These are phyloP conservation scores for Muscina levida DNA, from an alignment of 2,888 invertebrate genomes.

Conservation along the genomic window DNA sequence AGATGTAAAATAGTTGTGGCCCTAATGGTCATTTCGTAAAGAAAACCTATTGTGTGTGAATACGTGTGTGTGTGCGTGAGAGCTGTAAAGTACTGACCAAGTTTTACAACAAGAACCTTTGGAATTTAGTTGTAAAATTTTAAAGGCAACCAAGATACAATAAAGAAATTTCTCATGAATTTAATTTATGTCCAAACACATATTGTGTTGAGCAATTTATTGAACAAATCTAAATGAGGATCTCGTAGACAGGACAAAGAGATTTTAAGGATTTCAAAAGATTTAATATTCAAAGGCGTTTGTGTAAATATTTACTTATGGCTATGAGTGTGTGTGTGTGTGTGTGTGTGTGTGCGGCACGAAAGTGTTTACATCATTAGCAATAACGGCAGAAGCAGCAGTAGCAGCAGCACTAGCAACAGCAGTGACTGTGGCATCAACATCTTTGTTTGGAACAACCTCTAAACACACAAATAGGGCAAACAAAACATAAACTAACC, in stretches of 20 bases:
- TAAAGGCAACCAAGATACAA: neutral
- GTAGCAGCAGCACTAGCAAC: constrained; percentile 9
- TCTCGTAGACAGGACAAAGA: too few species aligned
- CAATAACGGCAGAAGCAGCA: too few species aligned
- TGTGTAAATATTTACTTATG: too few species aligned
- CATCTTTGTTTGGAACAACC: constrained; percentile 27
- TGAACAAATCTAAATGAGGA: too few species aligned
- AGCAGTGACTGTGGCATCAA: neutral
- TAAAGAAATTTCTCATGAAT: constrained; percentile 20
- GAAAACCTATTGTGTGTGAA: neutral
- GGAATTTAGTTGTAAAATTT: neutral
- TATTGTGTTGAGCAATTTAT: too few species aligned
- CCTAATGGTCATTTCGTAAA: neutral
- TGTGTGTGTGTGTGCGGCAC: neutral
- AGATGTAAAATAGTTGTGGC: neutral
- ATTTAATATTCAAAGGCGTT: too few species aligned
- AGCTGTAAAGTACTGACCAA: too few species aligned
- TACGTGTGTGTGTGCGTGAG: neutral
- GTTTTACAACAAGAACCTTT: too few species aligned
- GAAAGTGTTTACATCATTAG: constrained; percentile 34
- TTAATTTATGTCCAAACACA: constrained; percentile 1
- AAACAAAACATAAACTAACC: constrained; percentile 17
- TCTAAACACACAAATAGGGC: neutral
- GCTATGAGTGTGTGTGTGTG: neutral
- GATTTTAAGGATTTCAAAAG: too few species aligned